These are phyloP conservation scores for Eupeodes latifasciatus DNA, from an alignment of 2,888 invertebrate species.

Conservation along the genomic window DNA sequence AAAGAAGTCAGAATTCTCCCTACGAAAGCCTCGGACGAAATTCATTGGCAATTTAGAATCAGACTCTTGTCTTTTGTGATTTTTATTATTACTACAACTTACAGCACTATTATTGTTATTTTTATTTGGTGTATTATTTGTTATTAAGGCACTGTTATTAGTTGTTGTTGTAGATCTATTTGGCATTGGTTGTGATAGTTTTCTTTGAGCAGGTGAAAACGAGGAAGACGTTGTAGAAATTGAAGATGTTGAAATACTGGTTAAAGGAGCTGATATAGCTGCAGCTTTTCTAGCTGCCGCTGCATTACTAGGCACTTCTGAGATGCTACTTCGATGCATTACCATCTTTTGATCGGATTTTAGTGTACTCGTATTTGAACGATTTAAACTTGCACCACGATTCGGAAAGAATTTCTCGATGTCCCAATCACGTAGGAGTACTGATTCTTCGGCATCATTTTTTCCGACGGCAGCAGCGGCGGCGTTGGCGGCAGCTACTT, in stretches of 20 bases:
- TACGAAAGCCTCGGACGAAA: conserved; percentile 91
- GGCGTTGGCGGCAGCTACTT: conserved; percentile 75
- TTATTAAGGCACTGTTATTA: conserved; percentile 70
- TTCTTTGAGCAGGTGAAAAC: conserved; percentile 73
- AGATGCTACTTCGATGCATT: conserved; percentile 81
- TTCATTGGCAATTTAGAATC: conserved; percentile 89
- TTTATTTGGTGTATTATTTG: conserved; percentile 80
- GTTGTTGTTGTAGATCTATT: conserved; percentile 63
- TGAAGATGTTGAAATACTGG: conserved; percentile 77
- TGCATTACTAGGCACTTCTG: conserved; percentile 79
- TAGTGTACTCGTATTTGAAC: conserved; percentile 84
- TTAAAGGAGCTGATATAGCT: conserved; percentile 68
- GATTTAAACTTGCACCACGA: conserved; percentile 80
- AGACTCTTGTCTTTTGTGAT: conserved; percentile 90
- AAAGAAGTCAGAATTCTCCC: conserved; percentile 94
- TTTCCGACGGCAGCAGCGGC: conserved; percentile 64
- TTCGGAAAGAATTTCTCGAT: conserved; percentile 92
- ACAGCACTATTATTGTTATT: conserved; percentile 81
- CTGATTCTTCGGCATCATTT: conserved; percentile 87
- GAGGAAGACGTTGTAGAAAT: conserved; percentile 61
- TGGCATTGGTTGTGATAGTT: conserved; percentile 68
- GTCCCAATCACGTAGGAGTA: conserved; percentile 94
- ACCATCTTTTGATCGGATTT: conserved; percentile 82
- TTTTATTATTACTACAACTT: conserved; percentile 84
- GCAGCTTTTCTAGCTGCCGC: conserved; percentile 75